These are phyloP conservation scores for Papilio xuthus DNA, from an alignment of 1,140 invertebrate genomes.

Conservation along the genomic window DNA sequence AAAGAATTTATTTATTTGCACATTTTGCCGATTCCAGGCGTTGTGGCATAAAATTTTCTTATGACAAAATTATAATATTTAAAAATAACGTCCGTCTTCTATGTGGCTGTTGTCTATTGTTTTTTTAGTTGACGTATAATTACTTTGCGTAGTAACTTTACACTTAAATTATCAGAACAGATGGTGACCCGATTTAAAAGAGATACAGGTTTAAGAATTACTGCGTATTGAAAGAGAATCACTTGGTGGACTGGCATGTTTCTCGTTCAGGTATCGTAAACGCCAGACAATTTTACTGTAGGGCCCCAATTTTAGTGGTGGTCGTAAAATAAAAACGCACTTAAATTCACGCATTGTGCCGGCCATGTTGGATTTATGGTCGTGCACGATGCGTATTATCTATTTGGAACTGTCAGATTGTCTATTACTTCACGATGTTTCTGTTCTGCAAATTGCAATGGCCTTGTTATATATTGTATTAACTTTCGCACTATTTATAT, in stretches of 20 bases:
- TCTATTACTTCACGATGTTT: conserved; percentile 6
- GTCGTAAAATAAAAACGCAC: conserved; percentile 71
- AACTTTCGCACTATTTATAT: neutral
- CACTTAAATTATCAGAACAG: neutral
- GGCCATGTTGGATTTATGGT: conserved; percentile 58
- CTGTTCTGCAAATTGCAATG: neutral
- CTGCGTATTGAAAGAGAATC: conserved; percentile 54
- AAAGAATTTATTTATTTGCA: no score
- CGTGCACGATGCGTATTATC: conserved; percentile 38
- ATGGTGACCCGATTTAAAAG: conserved; percentile 43
- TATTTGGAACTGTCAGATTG: conserved; percentile 32
- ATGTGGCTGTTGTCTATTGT: neutral
- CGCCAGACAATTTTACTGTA: conserved; percentile 65
- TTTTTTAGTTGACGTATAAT: neutral
- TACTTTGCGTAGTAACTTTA: conserved; percentile 35
- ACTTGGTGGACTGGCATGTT: conserved; percentile 54
- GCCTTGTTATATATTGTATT: neutral
- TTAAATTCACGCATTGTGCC: conserved; percentile 69
- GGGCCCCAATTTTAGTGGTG: conserved; percentile 68
- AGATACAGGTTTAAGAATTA: conserved; percentile 38
- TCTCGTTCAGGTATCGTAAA: conserved; percentile 63
- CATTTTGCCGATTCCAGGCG: no score
- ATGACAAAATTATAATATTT: no score
- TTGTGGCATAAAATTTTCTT: no score
- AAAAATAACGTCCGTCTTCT: no score